Evolutionary conservation across 2,797 vertebrate genomes (phyloP), one percentile per base, ranked within the genome.

Genomic region (Siniperca obscura): DNA sequence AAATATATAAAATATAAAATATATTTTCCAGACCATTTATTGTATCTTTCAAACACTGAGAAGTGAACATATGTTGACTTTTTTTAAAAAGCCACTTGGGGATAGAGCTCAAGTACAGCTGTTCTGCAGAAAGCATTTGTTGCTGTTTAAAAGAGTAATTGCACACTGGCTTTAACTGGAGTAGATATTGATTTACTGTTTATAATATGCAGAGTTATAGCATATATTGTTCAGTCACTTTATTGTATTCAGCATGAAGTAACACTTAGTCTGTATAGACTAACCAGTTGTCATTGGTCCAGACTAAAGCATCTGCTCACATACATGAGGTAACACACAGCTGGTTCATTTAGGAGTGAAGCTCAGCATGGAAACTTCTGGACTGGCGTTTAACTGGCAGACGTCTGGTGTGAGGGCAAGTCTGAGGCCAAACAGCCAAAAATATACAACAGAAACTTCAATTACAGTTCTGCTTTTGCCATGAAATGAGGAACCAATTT

Each of bases 401-500:
- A 73, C 3, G 42, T 81, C 44, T 68, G 72, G 55, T 19, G 42
- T 38, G 7, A 70, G 22, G 27, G 36, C 19, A 27, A 38, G 34
- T 55, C 44, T 56, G 56, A 71, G 76, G 52, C 38, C 34, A 76
- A 79, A 61, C 21, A 10, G 34, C 30, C 27, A 74, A 42, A 76
- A 74, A 81, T 59, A 61, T 25, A 81, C 46, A 59, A 76, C 16
- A 46, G 55, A 7, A 70, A 56, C 38, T 74, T 30, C 11, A 59
- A 66, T 77, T 57, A 30, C 42, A 76, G 17, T 82, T 79, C 74
- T 53, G 78, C 74, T 88, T 82, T 76, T 5, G 10, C n/a, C 61
- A 59, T 9, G 30, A 74, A 79, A 90, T 53, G 48, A 89, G 81
- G 81, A 90, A 90, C n/a, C 83, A 53, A 74, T 68, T 59, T 65